Base-by-base conservation (phyloP, 2,113 vertebrate genomes). In the Pungitius pungitius region DNA sequence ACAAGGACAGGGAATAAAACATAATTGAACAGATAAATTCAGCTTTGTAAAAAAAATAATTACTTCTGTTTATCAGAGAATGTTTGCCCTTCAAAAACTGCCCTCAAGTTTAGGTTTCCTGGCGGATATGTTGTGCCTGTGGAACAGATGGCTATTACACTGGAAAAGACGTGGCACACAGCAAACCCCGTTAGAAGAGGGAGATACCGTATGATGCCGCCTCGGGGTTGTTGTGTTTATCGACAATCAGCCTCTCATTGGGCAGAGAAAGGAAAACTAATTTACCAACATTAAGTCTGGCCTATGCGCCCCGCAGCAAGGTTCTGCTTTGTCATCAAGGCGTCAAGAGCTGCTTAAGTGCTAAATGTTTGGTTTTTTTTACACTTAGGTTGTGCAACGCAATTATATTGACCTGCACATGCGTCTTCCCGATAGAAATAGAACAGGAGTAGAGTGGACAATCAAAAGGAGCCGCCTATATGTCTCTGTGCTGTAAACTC, bases 161-260 rank as follows among this genome's bases (percentile, higher is more conserved):
- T 82, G 64, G 52, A 71, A 80, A 86, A 55, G 52, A 47, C 1
- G 71, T 67, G 13, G 40, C 75, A 57, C 24, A 9, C 35, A 45
- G 40, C 26, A 51, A 85, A 78, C 39, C 26, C 10, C 8, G 35
- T 78, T 73, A 69, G 60, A 57, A 2, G 14, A 62, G 22, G 35
- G 47, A 52, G 52, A 64, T 26, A 14, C 35, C n/a, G 76, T 42
- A 66, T 11, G 57, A 55, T 9, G 55, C 47, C 20, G 61, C 84
- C 57, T 26, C 2, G 18, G 18, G 13, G 57, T 69, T 64, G 22
- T 73, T 78, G 73, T 76, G 87, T 89, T 92, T 84, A 88, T 89
- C 51, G 62, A 83, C 52, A 49, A 88, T 91, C 82, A 87, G 77
- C 69, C 45, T 73, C 78, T 90, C 80, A 79, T 71, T 88, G 75